Conservation (phyloP, 2,113 vertebrate species). For the Gadus chalcogrammus region DNA sequence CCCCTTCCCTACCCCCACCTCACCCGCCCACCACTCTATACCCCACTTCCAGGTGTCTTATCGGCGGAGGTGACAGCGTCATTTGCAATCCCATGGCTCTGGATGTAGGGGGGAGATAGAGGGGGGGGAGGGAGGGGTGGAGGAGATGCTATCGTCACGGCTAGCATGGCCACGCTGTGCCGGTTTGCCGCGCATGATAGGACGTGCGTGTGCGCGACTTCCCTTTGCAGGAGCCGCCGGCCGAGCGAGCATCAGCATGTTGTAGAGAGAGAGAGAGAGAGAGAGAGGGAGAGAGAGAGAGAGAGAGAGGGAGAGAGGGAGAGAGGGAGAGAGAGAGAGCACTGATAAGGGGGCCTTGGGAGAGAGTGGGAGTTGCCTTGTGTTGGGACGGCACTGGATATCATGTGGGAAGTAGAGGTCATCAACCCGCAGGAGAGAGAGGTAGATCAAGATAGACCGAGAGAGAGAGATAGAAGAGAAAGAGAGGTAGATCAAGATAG, state of each 20-base stretch:
- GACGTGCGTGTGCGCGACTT: slow-evolving; percentile 42
- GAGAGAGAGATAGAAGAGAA: slow-evolving; percentile 3
- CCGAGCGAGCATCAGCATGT: no score
- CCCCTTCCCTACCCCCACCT: slow-evolving; percentile 16
- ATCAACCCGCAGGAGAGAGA: slow-evolving; percentile 7
- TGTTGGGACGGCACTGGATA: no score
- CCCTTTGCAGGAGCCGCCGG: slow-evolving; percentile 32
- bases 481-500: neutral
- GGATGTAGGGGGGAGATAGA: slow-evolving; percentile 49
- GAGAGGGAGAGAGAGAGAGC: neutral
- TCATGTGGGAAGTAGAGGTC: no score
- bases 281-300: slow-evolving; percentile 6
- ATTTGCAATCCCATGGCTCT: slow-evolving; percentile 58
- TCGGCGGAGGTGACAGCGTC: slow-evolving; percentile 60
- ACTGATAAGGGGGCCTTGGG: neutral
- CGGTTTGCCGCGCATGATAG: slow-evolving; percentile 40
- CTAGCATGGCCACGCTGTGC: neutral
- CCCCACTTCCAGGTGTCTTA: slow-evolving; percentile 56
- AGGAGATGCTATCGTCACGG: slow-evolving; percentile 52
- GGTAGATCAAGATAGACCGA: neutral
- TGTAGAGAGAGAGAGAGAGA: neutral
- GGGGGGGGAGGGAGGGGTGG: neutral
- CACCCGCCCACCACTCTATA: slow-evolving; percentile 24
- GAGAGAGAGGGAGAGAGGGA: neutral
- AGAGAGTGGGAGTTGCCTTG: no score